A percentile compares a stretch with the other conserved stretches of the same genome.
Evolutionary conservation across 2,888 invertebrate species (phyloP).

Genomic region (Acronicta alni): DNA sequence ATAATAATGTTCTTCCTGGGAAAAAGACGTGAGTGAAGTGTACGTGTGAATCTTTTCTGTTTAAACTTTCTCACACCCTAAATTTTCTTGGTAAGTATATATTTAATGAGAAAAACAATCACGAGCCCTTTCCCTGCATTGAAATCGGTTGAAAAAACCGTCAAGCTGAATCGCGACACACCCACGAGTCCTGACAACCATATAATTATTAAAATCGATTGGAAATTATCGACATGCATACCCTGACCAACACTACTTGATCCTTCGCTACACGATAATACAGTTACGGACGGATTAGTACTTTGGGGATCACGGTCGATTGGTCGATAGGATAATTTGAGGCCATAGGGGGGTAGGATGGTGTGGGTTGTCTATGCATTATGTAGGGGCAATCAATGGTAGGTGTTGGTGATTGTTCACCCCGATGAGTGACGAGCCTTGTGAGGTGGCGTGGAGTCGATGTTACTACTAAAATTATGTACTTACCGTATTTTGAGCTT

Average conservation of each 20-base stretch:
- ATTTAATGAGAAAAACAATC: not conserved
- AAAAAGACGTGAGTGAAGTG: too few species aligned
- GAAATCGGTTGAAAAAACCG: conserved; percentile 24
- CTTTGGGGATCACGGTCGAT: conserved; percentile 52
- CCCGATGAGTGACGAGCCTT: conserved; percentile 62
- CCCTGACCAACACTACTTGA: conserved; percentile 58
- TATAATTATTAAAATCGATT: conserved; percentile 84
- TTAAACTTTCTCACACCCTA: too few species aligned
- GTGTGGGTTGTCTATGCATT: conserved; percentile 79
- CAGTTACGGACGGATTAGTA: conserved; percentile 9
- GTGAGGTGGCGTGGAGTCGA: conserved; percentile 60
- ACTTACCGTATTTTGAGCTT: too few species aligned
- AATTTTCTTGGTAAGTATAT: not conserved
- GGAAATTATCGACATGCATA: conserved; percentile 75
- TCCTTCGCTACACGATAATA: conserved; percentile 38
- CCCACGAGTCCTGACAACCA: conserved; percentile 56
- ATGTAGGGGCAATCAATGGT: conserved; percentile 87
- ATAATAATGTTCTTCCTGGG: too few species aligned
- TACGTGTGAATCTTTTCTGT: too few species aligned
- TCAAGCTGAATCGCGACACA: conserved; percentile 41
- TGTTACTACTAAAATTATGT: conserved; percentile 1
- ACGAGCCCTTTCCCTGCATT: not conserved
- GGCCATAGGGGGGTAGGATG: conserved; percentile 60
- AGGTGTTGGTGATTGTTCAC: conserved; percentile 82
- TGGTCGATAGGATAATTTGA: conserved; percentile 73